Conservation (phyloP, 2,113 vertebrate genomes). For the Chunga burmeisteri region DNA sequence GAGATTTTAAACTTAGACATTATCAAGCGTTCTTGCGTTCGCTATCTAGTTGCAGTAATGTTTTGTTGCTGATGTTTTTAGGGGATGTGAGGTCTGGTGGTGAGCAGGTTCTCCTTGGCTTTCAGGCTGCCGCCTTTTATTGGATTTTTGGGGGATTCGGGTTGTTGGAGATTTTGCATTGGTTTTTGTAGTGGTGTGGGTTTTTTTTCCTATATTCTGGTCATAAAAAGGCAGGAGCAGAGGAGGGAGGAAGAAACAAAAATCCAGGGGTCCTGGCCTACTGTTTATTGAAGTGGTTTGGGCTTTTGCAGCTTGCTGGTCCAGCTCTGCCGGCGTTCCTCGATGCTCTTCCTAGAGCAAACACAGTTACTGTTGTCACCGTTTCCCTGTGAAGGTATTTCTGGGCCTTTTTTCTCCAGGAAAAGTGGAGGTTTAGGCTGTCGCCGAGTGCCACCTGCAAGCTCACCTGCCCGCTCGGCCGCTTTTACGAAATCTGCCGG, state of each 20-base stretch:
- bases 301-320: not conserved
- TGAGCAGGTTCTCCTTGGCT: not conserved
- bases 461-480: accelerated
- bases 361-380: accelerated
- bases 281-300: not conserved
- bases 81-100: not conserved
- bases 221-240: not conserved
- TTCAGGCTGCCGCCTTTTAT: not conserved
- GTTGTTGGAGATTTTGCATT: not conserved
- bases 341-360: not conserved
- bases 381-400: not conserved
- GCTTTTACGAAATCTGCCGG: not conserved
- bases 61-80: not conserved
- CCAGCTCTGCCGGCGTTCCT: not conserved
- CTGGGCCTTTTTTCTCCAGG: not conserved
- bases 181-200: too few relatives aligned
- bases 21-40: not conserved
- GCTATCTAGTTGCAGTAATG: not conserved
- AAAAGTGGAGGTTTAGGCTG: not conserved
- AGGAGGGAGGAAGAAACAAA: not conserved
- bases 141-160: not conserved
- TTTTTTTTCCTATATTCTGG: not conserved
- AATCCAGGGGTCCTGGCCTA: not conserved
- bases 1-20: not conserved
- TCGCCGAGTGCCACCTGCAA: not conserved